Conservation (phyloP, 2,888 invertebrate species). For the Aelia acuminata region DNA sequence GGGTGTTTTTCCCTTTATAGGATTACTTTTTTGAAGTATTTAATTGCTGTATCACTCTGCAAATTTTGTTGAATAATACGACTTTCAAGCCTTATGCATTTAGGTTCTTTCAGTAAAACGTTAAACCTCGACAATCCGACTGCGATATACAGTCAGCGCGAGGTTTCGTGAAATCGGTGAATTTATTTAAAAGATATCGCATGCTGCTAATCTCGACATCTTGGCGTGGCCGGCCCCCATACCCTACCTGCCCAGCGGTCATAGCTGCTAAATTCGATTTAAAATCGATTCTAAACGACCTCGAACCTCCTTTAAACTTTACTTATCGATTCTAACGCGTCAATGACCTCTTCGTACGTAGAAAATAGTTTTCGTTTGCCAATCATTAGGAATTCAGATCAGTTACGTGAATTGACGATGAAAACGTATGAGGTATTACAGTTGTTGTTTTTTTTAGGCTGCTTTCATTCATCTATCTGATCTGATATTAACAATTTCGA, state of each 20-base stretch:
- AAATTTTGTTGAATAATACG: too few relatives aligned
- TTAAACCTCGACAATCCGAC: neutral
- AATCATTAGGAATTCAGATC: neutral
- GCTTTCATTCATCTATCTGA: neutral
- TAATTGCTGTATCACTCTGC: too few relatives aligned
- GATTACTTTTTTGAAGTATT: too few relatives aligned
- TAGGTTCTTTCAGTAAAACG: too few relatives aligned
- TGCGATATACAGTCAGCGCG: neutral
- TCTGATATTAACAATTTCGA: neutral
- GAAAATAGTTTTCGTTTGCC: neutral
- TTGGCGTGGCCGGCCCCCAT: slow-evolving; percentile 1
- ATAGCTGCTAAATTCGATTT: neutral
- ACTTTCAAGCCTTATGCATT: too few relatives aligned
- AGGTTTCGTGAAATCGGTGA: neutral
- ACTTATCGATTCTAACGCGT: slow-evolving; percentile 7
- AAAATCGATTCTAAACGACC: neutral
- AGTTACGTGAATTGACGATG: neutral
- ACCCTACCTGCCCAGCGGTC: neutral
- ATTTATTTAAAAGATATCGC: slow-evolving; percentile 20
- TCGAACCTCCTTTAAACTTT: slow-evolving; percentile 38
- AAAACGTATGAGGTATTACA: neutral
- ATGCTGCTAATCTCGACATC: slow-evolving; percentile 17
- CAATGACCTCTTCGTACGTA: neutral
- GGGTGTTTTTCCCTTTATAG: too few relatives aligned
- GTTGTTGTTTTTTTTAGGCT: neutral